Conservation (phyloP, 2,888 invertebrate genomes). For the Neoscelio sp. region DNA sequence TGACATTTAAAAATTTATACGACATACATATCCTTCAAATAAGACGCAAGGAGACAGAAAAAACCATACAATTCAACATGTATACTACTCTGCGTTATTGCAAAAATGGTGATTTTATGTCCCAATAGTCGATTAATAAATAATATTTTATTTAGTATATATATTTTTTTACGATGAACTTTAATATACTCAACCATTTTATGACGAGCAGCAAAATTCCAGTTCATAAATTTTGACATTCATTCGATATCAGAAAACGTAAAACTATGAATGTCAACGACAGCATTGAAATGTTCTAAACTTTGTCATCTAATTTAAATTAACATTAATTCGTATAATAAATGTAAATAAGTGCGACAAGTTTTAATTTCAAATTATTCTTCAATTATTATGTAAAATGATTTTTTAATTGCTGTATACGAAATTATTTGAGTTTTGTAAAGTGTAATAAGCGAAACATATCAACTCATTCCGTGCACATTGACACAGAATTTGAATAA, state of each 20-base stretch:
- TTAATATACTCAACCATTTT: conserved; percentile 30
- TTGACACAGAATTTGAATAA: conserved; percentile 28
- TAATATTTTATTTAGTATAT: conserved; percentile 22
- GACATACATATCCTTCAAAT: neutral
- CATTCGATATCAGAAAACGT: conserved; percentile 25
- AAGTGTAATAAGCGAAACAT: no score
- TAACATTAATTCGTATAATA: conserved; percentile 14
- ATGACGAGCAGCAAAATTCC: conserved; percentile 11
- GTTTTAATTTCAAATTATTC: no score
- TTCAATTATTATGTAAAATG: no score
- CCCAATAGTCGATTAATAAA: conserved; percentile 35
- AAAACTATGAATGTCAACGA: conserved; percentile 37
- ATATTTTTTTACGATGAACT: conserved; percentile 2
- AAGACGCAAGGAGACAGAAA: neutral
- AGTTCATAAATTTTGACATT: conserved; percentile 42
- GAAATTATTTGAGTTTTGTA: no score
- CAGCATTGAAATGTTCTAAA: conserved; percentile 22
- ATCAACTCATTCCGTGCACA: conserved; percentile 2
- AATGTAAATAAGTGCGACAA: no score
- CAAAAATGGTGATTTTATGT: conserved; percentile 6
- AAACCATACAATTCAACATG: neutral
- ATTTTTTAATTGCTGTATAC: no score
- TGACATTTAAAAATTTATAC: conserved; percentile 5
- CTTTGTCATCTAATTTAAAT: conserved; percentile 9
- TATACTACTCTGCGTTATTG: neutral